phyloP scores from a whole-genome alignment of 2,113 vertebrate genomes.

The Sialia sialis region DNA sequence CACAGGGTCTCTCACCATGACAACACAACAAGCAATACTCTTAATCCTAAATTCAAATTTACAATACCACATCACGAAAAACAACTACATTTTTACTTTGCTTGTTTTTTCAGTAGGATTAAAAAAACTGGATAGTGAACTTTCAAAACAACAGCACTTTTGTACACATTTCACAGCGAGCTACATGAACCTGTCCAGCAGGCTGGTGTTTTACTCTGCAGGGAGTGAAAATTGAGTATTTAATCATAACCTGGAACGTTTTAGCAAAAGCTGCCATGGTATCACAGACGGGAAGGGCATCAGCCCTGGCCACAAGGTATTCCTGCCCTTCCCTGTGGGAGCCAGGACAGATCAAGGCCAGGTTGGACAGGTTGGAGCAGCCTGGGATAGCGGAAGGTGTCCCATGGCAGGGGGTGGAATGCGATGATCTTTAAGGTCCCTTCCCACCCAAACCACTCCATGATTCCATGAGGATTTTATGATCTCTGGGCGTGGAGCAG shows the following conservation, averaged over 20 bases:
- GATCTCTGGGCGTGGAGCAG: not conserved
- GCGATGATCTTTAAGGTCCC: not conserved
- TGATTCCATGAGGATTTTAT: not conserved
- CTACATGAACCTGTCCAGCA: not conserved
- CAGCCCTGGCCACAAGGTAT: not conserved
- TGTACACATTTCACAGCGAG: rapidly evolving
- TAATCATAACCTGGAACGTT: not conserved
- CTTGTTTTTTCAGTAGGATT: not conserved
- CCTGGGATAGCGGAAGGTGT: not conserved
- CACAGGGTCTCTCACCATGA: not conserved
- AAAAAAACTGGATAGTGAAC: rapidly evolving
- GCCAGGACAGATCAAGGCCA: not conserved
- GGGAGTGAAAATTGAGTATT: not conserved
- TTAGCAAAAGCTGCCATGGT: not conserved
- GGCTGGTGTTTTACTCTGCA: not conserved
- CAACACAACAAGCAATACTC: not conserved
- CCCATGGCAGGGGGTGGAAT: not conserved
- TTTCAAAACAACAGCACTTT: not conserved
- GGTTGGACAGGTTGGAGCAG: not conserved
- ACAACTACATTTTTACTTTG: not conserved
- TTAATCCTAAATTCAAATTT: not conserved
- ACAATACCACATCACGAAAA: not conserved
- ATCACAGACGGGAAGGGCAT: rapidly evolving
- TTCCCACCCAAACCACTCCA: not conserved
- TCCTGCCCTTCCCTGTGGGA: not conserved